phyloP scores from a whole-genome alignment of 92 coral and sea anemone species.

The Bergia sp. region DNA sequence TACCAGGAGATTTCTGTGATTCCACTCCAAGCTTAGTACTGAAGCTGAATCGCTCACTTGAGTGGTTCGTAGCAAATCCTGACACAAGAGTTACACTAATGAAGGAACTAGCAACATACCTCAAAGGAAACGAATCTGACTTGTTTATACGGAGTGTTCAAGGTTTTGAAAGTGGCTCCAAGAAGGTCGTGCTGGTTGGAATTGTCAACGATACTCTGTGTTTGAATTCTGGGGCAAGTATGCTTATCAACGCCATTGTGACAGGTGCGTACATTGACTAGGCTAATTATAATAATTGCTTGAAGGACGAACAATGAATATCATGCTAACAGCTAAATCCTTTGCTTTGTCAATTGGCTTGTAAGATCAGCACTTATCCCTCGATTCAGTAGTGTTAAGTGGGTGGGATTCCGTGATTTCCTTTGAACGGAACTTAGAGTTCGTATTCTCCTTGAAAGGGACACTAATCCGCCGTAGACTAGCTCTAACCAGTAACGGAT shows the following conservation, averaged over 20 bases:
- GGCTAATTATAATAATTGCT: too few relatives aligned
- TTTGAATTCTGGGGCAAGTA: conserved; percentile 4
- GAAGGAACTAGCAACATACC: not conserved
- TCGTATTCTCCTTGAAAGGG: too few relatives aligned
- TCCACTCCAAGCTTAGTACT: conserved; percentile 36
- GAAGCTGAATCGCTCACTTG: conserved; percentile 1
- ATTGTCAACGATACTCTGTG: conserved; percentile 31
- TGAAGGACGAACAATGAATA: too few relatives aligned
- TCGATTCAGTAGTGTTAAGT: not conserved
- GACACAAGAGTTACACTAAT: conserved; percentile 1
- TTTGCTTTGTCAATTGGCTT: too few relatives aligned
- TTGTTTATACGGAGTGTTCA: conserved; percentile 37
- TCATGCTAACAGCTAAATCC: too few relatives aligned
- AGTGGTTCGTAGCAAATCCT: conserved; percentile 13
- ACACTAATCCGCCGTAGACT: too few relatives aligned
- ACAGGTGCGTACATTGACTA: conserved; percentile 26
- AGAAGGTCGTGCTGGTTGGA: conserved; percentile 19
- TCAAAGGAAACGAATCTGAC: conserved; percentile 28
- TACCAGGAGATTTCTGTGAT: conserved; percentile 36
- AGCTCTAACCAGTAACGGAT: too few relatives aligned
- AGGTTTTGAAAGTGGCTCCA: conserved; percentile 12
- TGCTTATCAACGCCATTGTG: conserved; percentile 2
- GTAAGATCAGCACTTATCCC: too few relatives aligned
- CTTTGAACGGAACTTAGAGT: too few relatives aligned
- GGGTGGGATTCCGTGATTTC: not conserved